A percentile compares a stretch with the other conserved stretches of the same genome.
These are phyloP conservation scores for Halcyon smyrnensis DNA, from an alignment of 2,797 vertebrate species.

Conservation along the genomic window DNA sequence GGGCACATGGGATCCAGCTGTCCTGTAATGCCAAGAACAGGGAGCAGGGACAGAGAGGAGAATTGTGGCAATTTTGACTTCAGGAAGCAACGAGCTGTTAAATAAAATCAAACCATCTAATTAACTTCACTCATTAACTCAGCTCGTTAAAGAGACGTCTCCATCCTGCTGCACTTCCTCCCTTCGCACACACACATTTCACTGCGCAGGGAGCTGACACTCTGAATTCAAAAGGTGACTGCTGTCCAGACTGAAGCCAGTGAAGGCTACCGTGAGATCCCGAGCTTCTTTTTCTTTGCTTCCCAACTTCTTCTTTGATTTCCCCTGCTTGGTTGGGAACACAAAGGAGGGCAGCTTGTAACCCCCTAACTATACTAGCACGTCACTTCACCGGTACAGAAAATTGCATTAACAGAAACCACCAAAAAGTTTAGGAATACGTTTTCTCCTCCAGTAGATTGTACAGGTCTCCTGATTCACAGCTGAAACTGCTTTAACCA, in stretches of 20 bases:
- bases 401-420: not conserved
- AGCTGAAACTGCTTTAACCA: not conserved
- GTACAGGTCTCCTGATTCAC: not conserved
- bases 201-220: not conserved
- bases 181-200: not conserved
- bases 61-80: not conserved
- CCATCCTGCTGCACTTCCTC: not conserved
- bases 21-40: not conserved
- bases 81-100: not conserved
- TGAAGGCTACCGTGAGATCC: not conserved
- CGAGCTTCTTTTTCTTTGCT: not conserved
- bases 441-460: not conserved
- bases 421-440: not conserved
- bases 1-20: not conserved
- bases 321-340: not conserved
- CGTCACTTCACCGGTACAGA: not conserved
- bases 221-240: not conserved
- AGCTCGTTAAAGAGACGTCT: not conserved
- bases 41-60: not conserved
- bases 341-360: accelerated
- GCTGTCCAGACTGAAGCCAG: not conserved
- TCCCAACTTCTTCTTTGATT: not conserved
- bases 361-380: accelerated
- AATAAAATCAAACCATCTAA: not conserved
- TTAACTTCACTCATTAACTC: not conserved